Evolutionary conservation across 1,140 invertebrate genomes (phyloP).

Genomic region (Probaryconus sp.): DNA sequence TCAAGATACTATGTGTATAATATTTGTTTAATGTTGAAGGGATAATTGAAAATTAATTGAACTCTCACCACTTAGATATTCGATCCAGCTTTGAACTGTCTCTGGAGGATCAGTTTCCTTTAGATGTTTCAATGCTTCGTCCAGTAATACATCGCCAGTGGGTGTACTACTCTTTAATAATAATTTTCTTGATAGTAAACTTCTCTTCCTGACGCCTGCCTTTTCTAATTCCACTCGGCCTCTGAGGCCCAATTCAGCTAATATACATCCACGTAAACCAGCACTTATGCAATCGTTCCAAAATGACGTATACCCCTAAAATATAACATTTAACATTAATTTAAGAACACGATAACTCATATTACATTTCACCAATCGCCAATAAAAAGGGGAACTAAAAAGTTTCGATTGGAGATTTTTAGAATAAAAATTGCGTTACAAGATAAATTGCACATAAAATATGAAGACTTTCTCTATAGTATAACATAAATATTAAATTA

Average conservation of each 20-base stretch:
- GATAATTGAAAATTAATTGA: slow-evolving; percentile 20
- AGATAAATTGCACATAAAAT: too few species aligned
- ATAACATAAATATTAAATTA: too few species aligned
- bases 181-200: slow-evolving; percentile 89
- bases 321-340: slow-evolving; percentile 9
- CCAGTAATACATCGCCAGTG: slow-evolving; percentile 98
- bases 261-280: slow-evolving; percentile 97
- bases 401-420: too few species aligned
- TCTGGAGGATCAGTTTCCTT: slow-evolving; percentile 98
- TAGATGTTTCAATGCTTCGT: slow-evolving; percentile 99
- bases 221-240: slow-evolving; percentile 97
- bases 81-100: slow-evolving; percentile 99
- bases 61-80: slow-evolving; percentile 97
- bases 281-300: slow-evolving; percentile 99
- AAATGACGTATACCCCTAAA: slow-evolving; percentile 99
- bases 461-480: too few species aligned
- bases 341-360: too few species aligned
- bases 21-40: background rate
- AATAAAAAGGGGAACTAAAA: too few species aligned
- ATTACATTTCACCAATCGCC: too few species aligned
- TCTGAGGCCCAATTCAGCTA: slow-evolving; percentile 97
- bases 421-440: too few species aligned
- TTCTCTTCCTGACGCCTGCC: slow-evolving; percentile 95
- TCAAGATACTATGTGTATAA: slow-evolving; percentile 4
- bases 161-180: slow-evolving; percentile 91